Evolutionary conservation across 2,113 vertebrate genomes (phyloP).

Genomic region (Octodon degus): DNA sequence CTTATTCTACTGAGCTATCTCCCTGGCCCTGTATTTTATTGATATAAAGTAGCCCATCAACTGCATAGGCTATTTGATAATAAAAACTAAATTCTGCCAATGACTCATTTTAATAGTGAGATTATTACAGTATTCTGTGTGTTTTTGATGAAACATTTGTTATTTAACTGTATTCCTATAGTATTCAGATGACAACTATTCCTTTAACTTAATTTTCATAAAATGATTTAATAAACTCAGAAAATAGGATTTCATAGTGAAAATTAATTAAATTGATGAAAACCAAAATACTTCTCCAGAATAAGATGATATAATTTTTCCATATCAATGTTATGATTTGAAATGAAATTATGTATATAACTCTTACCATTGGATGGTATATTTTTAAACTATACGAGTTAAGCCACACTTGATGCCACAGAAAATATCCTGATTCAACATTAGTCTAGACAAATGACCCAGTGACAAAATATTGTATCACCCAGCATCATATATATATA

Average conservation of each 20-base stretch:
- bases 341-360: neutral
- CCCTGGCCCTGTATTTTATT: neutral
- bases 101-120: neutral
- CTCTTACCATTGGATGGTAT: neutral
- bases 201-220: constrained; percentile 2
- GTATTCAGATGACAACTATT: neutral
- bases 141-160: neutral
- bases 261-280: neutral
- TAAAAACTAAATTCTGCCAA: neutral
- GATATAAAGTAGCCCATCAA: neutral
- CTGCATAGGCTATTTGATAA: neutral
- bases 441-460: neutral
- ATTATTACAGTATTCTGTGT: neutral
- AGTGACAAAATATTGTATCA: neutral
- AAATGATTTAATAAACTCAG: neutral
- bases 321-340: neutral
- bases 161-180: neutral
- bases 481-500: neutral
- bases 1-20: no score
- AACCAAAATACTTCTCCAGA: neutral
- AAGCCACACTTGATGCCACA: neutral
- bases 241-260: neutral
- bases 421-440: neutral
- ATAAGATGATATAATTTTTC: neutral
- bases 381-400: neutral